Conservation (phyloP, 2,113 vertebrate genomes). For the Mus musculus region GRCm39 chr16:37775501-37776000, state of each 20-base stretch:
- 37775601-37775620: not conserved
- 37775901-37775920: not conserved
- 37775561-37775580: not conserved
- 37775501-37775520: too few species aligned
- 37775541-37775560: not conserved
- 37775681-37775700: not conserved
- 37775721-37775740: not conserved
- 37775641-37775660: not conserved
- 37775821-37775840: not conserved
- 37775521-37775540: not conserved
- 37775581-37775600: not conserved
- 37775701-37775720: not conserved
- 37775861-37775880: not conserved
- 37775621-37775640: not conserved
- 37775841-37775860: not conserved
- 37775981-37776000: slow-evolving; percentile 18
- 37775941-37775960: not conserved
- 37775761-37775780: not conserved
- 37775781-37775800: not conserved
- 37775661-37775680: not conserved
- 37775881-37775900: not conserved
- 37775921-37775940: not conserved
- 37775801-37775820: not conserved
- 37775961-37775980: slow-evolving; percentile 48
- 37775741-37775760: not conserved